Percentiles rank a stretch among this genome's conserved stretches.
phyloP scores from a whole-genome alignment of 1,140 invertebrate species.

The Pachyrhynchus sulphureomaculatus region DNA sequence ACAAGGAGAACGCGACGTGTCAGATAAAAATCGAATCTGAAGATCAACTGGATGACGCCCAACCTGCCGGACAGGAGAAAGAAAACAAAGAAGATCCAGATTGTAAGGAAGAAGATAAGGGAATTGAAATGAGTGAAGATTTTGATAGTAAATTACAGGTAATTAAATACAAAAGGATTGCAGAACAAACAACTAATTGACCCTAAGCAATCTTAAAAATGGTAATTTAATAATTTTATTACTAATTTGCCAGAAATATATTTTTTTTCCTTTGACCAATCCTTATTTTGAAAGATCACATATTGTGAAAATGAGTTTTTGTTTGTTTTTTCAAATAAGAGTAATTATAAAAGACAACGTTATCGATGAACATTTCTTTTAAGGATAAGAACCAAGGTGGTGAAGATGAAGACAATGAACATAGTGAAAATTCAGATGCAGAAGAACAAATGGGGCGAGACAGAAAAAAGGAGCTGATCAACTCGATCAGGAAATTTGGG shows the following conservation, averaged over 20 bases:
- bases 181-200: too few species aligned
- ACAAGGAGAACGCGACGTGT: conserved; percentile 92
- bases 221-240: too few species aligned
- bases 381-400: conserved; percentile 74
- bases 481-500: conserved; percentile 85
- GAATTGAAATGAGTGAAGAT: conserved; percentile 91
- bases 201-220: too few species aligned
- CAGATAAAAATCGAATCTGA: conserved; percentile 87
- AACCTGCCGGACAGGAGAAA: conserved; percentile 70
- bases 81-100: conserved; percentile 73
- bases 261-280: too few species aligned
- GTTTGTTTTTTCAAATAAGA: too few species aligned
- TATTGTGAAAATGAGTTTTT: too few species aligned
- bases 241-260: too few species aligned
- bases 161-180: too few species aligned
- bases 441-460: conserved; percentile 97
- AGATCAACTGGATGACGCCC: conserved; percentile 91
- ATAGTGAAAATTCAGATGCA: conserved; percentile 72
- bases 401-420: conserved; percentile 63
- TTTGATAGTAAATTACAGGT: conserved; percentile 78
- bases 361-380: too few species aligned
- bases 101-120: conserved; percentile 89
- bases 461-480: conserved; percentile 80
- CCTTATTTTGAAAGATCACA: too few species aligned
- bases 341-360: too few species aligned